Evolutionary conservation across 2,797 vertebrate species (phyloP), one percentile per base, ranked within the genome.

Genomic region (Sebastes elongatus): DNA sequence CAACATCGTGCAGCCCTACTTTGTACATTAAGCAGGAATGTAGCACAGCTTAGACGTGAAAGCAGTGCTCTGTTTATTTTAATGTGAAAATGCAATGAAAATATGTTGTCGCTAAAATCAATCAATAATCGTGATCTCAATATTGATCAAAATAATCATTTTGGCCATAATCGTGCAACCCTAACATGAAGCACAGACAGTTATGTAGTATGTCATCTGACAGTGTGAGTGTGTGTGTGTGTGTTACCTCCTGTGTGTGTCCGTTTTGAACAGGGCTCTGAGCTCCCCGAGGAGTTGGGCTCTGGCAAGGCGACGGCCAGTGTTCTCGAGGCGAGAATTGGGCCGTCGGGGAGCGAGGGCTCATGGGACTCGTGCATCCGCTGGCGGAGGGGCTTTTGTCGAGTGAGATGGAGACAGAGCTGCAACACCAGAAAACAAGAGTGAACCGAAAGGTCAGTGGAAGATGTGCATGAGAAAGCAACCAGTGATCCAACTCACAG

Each of bases 391-490:
- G 79, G 69, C 88, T 88, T 64, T 94, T 94, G 83, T 96, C 95
- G 1, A 96, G 91, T 0, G 95, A 95, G 85, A 96, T 93, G 86
- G 95, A 95, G 49, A 96, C 77, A 5, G 95, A 95, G 61, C 95
- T 96, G 81, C 55, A 86, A 74, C 56, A 69, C 7, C 55, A 83
- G 55, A 85, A 57, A 82, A 71, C 60, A 67, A 0, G 2, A 16
- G 55, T 63, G n/a, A 78, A 38, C 10, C 6, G 52, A 72, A 49
- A 75, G 55, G 63, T 81, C 33, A 66, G 35, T 2, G 38, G 20
- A 80, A 64, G 16, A 20, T 49, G 28, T 69, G 28, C n/a, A 35
- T 52, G 35, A 59, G 23, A 64, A 64, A 76, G 10, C 28, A 82
- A 28, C 3, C 20, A 65, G 27, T 67, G 42, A 76, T 70, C 53